These are phyloP conservation scores for Aleiodes alternator DNA, from an alignment of 2,888 invertebrate species.

Conservation along the genomic window DNA sequence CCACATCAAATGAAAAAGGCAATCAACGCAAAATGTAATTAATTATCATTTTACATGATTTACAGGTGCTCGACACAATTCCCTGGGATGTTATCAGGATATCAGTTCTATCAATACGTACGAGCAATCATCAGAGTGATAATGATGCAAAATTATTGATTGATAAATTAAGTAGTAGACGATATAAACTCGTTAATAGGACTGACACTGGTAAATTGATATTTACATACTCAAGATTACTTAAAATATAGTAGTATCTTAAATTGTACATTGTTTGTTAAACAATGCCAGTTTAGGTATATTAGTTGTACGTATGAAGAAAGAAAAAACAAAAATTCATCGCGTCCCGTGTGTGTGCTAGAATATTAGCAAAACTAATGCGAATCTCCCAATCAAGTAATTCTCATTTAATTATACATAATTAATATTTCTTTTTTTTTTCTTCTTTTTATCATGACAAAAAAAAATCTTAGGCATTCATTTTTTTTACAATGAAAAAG, in stretches of 20 bases:
- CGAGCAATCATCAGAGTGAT: conserved; percentile 69
- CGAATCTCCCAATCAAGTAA: no score
- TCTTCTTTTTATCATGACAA: conserved; percentile 14
- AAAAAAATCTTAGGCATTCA: conserved; percentile 1
- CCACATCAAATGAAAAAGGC: no score
- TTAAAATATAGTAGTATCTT: conserved; percentile 8
- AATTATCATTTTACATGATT: conserved; percentile 23
- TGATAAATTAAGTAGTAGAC: conserved; percentile 64
- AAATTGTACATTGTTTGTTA: background rate
- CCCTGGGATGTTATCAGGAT: conserved; percentile 72
- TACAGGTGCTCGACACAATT: conserved; percentile 72
- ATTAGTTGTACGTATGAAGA: conserved; percentile 1
- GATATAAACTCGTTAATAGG: conserved; percentile 66
- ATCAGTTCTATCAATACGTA: conserved; percentile 70
- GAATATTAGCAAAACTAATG: no score
- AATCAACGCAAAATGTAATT: background rate
- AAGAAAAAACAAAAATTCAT: background rate
- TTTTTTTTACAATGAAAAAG: background rate
- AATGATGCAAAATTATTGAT: conserved; percentile 68
- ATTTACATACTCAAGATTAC: conserved; percentile 62
- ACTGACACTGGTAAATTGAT: conserved; percentile 68
- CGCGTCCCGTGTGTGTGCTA: background rate
- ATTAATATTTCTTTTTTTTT: background rate
- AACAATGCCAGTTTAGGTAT: conserved; percentile 34
- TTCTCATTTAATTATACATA: background rate